Percentiles rank a stretch among this genome's conserved stretches.
Conservation (phyloP, 2,797 vertebrate genomes). For the Antennarius maculatus region DNA sequence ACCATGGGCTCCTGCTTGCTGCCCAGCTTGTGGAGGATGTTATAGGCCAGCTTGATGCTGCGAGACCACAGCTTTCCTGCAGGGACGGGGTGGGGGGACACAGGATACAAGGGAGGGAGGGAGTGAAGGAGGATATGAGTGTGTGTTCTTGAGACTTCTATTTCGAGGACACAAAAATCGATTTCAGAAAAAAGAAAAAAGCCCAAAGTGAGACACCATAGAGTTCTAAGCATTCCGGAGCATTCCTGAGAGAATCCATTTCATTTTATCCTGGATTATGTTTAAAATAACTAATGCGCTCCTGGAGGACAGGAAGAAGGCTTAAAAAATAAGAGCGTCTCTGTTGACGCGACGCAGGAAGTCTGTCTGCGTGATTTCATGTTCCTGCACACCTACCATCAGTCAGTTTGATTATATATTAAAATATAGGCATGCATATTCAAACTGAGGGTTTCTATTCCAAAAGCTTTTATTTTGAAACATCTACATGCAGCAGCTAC, state of each 20-base stretch:
- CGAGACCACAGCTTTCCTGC: slow-evolving; percentile 98
- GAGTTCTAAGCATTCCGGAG: slow-evolving; percentile 13
- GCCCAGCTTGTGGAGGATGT: slow-evolving; percentile 98
- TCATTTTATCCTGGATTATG: not conserved
- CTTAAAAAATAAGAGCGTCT: not conserved
- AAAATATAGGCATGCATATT: too few species aligned
- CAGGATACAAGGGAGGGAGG: slow-evolving; percentile 18
- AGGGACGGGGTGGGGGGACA: slow-evolving; percentile 52
- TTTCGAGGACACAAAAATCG: slow-evolving; percentile 26
- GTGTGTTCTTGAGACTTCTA: slow-evolving; percentile 29
- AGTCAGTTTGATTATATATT: not conserved
- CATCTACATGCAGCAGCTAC: too few species aligned
- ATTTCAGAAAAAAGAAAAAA: slow-evolving; percentile 5
- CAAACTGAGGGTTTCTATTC: too few species aligned
- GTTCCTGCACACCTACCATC: slow-evolving; percentile 3
- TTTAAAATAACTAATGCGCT: slow-evolving; percentile 8
- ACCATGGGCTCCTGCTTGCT: slow-evolving; percentile 99
- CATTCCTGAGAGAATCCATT: slow-evolving; percentile 1
- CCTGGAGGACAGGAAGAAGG: not conserved
- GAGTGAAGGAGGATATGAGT: slow-evolving; percentile 18
- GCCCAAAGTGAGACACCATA: slow-evolving; percentile 11
- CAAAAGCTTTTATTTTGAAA: too few species aligned
- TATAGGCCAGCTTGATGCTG: slow-evolving; percentile 99
- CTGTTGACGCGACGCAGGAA: slow-evolving; percentile 5
- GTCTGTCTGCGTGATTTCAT: not conserved